Percentiles rank a stretch among this genome's conserved stretches.
Conservation (phyloP, 2,888 invertebrate genomes). For the Gari tellinella region DNA sequence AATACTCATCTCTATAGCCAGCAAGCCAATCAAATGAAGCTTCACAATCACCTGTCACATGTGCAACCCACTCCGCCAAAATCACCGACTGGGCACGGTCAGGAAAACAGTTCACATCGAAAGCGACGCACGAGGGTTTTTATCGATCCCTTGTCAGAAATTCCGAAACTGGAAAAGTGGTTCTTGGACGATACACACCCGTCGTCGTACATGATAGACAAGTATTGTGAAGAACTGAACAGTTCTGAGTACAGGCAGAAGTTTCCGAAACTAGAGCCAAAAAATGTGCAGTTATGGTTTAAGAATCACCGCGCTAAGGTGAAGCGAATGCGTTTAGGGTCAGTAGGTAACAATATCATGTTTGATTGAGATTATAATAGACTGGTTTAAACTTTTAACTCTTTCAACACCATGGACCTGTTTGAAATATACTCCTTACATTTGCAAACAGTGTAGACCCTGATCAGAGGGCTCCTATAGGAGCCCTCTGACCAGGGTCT, state of each 20-base stretch:
- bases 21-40: conserved; percentile 66
- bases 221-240: conserved; percentile 98
- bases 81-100: conserved; percentile 53
- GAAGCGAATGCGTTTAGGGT: conserved; percentile 89
- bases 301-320: conserved; percentile 99
- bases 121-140: conserved; percentile 98
- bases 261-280: conserved; percentile 98
- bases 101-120: conserved; percentile 67
- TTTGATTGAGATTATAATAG: conserved; percentile 42
- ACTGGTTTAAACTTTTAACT: no score
- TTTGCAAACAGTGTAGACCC: no score
- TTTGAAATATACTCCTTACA: no score
- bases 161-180: conserved; percentile 90
- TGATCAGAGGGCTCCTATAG: no score
- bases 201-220: conserved; percentile 97
- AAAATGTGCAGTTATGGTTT: conserved; percentile 99
- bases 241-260: conserved; percentile 98
- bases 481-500: no score
- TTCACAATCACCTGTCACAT: conserved; percentile 53
- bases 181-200: conserved; percentile 99
- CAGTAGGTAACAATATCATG: conserved; percentile 52
- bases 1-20: conserved; percentile 77
- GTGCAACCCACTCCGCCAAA: conserved; percentile 43
- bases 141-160: conserved; percentile 99
- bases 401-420: no score